Evolutionary conservation across 2,888 invertebrate genomes (phyloP).

Genomic region (Hypselothyrea guttata): DNA sequence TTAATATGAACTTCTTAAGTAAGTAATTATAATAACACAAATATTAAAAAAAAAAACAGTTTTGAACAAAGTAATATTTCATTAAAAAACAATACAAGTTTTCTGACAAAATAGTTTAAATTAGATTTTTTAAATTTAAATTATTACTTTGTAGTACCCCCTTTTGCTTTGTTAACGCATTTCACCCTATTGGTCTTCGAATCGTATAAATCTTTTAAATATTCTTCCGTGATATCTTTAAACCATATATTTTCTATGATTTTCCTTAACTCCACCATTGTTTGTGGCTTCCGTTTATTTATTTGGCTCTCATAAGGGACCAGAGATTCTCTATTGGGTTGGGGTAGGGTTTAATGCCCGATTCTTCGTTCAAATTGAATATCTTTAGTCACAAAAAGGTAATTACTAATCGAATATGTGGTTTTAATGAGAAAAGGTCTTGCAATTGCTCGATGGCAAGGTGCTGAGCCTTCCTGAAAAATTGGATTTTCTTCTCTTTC

Average conservation of each 20-base stretch:
- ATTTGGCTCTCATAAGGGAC: slow-evolving; percentile 4
- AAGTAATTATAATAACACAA: too few relatives aligned
- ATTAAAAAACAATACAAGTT: too few relatives aligned
- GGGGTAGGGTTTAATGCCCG: slow-evolving; percentile 2
- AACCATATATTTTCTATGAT: background rate
- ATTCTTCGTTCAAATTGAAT: background rate
- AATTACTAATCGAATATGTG: background rate
- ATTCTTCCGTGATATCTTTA: too few relatives aligned
- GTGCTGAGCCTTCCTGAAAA: background rate
- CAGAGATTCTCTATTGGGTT: slow-evolving; percentile 4
- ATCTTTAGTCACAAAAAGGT: background rate
- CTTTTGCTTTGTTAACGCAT: slow-evolving; percentile 1
- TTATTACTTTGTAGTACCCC: slow-evolving; percentile 3
- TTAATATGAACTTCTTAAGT: too few relatives aligned
- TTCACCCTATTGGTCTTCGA: slow-evolving; percentile 3
- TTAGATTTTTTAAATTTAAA: background rate
- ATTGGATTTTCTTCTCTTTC: background rate
- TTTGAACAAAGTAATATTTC: too few relatives aligned
- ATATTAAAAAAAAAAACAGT: too few relatives aligned
- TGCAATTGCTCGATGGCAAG: background rate
- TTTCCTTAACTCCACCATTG: background rate
- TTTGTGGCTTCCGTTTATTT: background rate
- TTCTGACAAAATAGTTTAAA: too few relatives aligned
- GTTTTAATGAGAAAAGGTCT: too few relatives aligned
- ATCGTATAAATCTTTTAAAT: background rate